Base-by-base conservation (phyloP, 2,797 vertebrate species). In the Gambelia wislizenii region DNA sequence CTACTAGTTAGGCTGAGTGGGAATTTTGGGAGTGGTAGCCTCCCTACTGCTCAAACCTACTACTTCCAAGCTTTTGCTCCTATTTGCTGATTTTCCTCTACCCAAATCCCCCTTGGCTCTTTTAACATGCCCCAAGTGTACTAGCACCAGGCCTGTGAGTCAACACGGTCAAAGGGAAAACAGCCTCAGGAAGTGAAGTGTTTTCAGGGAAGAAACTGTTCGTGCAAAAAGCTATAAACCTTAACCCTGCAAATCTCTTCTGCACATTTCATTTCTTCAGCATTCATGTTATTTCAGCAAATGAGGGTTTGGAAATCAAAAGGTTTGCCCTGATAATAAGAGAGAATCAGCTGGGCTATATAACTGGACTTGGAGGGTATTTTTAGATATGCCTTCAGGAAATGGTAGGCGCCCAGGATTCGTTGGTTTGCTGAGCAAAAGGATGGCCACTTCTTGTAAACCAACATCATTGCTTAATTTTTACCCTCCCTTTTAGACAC, bases 341-440 rank as follows among this genome's bases (percentile, higher is more conserved):
- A 85, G 72, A 61, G 74, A 39, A 85, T 74, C 54, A 54, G 69
- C 52, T 61, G 72, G 39, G 52, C 27, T 33, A 22, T 85, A 76
- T 76, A 76, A 59, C 59, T 76, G 54, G 27, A 85, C 84, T 36
- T 5, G 12, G 20, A 2, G 13, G 54, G 39, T 85, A 85, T 75
- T 85, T 76, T 85, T 85, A 85, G 70, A 76, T 10, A 44, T 76
- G 39, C 42, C 84, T 86, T 85, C 54, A 61, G 74, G 74, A 61
- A 86, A 86, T 86, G 56, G 54, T 56, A 47, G 42, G 56, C 47
- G 33, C 56, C 74, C 84, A 77, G 44, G 18, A 49, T 44, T 64
- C 27, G 39, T 20, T 77, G 75, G 74, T 44, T 47, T 77, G 56
- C 74, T 49, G 33, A 77, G 84, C 18, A 44, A 30, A 86, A 77